These are phyloP conservation scores for Percina caprodes DNA, from an alignment of 2,113 vertebrate species.

Conservation along the genomic window DNA sequence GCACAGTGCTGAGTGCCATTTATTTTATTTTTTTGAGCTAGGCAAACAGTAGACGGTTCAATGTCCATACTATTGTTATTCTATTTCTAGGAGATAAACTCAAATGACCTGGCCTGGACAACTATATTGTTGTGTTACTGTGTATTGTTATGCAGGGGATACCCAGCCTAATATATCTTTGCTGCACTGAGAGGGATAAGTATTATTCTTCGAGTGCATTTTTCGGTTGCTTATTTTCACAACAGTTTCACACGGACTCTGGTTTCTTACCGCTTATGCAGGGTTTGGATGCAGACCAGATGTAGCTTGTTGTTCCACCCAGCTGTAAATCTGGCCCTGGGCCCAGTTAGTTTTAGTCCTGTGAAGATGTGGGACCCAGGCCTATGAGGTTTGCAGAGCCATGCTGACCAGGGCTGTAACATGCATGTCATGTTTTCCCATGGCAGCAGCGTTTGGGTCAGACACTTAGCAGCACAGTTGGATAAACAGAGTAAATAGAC, in stretches of 20 bases:
- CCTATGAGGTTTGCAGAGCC: conserved; percentile 43
- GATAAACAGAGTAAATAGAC: conserved; percentile 3
- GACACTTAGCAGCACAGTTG: conserved; percentile 23
- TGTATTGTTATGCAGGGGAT: too few species aligned
- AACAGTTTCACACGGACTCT: not conserved
- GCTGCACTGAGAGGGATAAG: not conserved
- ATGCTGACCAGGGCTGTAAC: conserved; percentile 15
- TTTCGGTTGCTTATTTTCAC: conserved; percentile 13
- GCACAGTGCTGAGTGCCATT: too few species aligned
- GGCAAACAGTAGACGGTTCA: too few species aligned
- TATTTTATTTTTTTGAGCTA: too few species aligned
- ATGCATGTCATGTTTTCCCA: conserved; percentile 34
- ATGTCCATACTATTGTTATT: too few species aligned
- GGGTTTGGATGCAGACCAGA: conserved; percentile 40
- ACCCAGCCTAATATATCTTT: not conserved
- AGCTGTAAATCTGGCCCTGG: conserved; percentile 50
- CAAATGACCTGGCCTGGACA: too few species aligned
- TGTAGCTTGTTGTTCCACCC: conserved; percentile 59
- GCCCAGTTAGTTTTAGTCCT: conserved; percentile 42
- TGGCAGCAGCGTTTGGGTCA: conserved; percentile 51
- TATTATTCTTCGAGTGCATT: not conserved
- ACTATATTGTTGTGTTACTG: too few species aligned
- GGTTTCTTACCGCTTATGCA: conserved; percentile 10
- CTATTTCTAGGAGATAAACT: too few species aligned
- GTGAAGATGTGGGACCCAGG: conserved; percentile 26